Base-by-base conservation (phyloP, 2,888 invertebrate species). In the Papilio protenor region DNA sequence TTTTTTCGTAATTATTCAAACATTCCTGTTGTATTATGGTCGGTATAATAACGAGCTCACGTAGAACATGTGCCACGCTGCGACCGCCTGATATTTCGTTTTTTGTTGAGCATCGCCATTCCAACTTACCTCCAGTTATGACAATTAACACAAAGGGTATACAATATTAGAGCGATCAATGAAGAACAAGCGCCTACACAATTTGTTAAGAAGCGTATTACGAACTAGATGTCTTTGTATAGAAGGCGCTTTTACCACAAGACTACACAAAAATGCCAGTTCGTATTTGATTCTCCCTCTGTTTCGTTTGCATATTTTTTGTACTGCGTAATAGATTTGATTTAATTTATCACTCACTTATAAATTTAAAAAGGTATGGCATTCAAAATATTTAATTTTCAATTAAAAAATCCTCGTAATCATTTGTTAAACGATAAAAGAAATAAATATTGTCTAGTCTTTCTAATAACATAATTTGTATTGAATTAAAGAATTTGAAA, bases 401-500 rank as follows among this genome's bases (percentile, higher is more conserved):
- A 59, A 59, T 21, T 12, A 23, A 59, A 59, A 59, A 59, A 21
- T 21, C 11, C 23, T 59, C 1, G 27, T 14, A 27, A 61, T 14
- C 4, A 23, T 61, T 61, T 27, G 1, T 33, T 27, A 64, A 14
- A 40, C 8, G 8, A 40, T 33, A 27, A 33, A 64, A 21, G 40
- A 14, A 45, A 45, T 5, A 4, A 45, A 69, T 69, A 21, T 21
- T 69, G 45, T 69, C 40, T 10, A 3, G 66, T 11, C 8, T 66
- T 27, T 45, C n/a, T 66, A 64, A 21, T 33, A 40, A 66, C n/a
- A 66, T n/a, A 3, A 66, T 66, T 40, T 40, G 18, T 40, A 12
- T 69, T 5, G 45, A 45, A 69, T 69, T 69, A 14, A 12, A 45
- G 45, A 64, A 75, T 64, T 33, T 66, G 66, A 73, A 49, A 61